phyloP scores from a whole-genome alignment of 1,140 invertebrate genomes.

The Eumeta japonica region DNA sequence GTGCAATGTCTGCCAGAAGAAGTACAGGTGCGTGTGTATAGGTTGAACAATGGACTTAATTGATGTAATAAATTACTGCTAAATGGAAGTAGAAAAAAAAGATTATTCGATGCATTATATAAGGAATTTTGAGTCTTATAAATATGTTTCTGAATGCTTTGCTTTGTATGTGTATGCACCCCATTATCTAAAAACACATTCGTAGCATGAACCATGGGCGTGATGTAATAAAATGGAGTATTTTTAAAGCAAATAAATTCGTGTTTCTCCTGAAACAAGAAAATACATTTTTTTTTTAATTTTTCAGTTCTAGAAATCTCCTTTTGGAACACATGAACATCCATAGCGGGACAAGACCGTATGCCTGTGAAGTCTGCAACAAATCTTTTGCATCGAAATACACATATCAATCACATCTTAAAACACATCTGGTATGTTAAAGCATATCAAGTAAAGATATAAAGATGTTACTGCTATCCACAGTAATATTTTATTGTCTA shows the following conservation, averaged over 20 bases:
- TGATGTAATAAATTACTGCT: no score
- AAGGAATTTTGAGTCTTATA: no score
- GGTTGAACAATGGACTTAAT: neutral
- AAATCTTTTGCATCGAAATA: conserved; percentile 79
- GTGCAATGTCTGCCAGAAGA: conserved; percentile 66
- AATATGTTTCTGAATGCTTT: no score
- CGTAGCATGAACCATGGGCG: no score
- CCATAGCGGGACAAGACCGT: conserved; percentile 68
- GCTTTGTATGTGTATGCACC: no score
- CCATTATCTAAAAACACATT: no score
- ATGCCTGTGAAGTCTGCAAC: conserved; percentile 64
- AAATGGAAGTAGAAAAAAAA: no score
- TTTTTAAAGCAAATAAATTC: neutral
- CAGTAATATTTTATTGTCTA: neutral
- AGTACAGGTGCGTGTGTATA: conserved; percentile 52
- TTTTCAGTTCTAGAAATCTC: conserved; percentile 62
- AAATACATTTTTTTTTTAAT: conserved; percentile 7
- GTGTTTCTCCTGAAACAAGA: neutral
- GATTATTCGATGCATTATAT: no score
- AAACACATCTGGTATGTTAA: conserved; percentile 68
- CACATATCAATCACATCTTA: conserved; percentile 71
- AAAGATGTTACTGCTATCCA: neutral
- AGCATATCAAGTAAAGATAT: neutral
- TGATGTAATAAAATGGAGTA: no score
- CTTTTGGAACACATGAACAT: conserved; percentile 71